Percentiles rank a stretch among this genome's conserved stretches.
phyloP scores from a whole-genome alignment of 35 echinoderm and acorn worm genomes.

The Holothuria glaberrima region DNA sequence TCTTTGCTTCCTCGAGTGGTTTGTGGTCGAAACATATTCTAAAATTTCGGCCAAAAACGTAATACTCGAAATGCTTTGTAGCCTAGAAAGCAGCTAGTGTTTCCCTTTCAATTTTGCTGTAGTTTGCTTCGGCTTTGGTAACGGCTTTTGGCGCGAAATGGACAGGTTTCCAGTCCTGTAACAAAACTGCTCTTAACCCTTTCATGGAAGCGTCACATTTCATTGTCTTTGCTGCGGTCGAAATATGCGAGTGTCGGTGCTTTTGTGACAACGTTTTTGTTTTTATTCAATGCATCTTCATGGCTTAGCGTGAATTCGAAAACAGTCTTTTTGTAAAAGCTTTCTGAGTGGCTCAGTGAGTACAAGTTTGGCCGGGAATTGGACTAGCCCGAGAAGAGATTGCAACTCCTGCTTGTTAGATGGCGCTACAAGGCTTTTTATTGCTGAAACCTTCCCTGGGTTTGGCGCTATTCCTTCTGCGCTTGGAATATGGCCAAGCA shows the following conservation, averaged over 20 bases:
- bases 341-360: slow-evolving; percentile 48
- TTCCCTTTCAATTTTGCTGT: slow-evolving; percentile 61
- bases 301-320: slow-evolving; percentile 43
- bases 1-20: slow-evolving; percentile 17
- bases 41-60: neutral
- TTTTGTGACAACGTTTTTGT: slow-evolving; percentile 39
- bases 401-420: slow-evolving; percentile 48
- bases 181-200: slow-evolving; percentile 43
- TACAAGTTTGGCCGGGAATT: too few species aligned
- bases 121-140: slow-evolving; percentile 50
- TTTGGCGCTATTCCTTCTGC: slow-evolving; percentile 51
- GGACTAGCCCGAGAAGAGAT: too few species aligned
- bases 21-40: too few species aligned
- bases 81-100: slow-evolving; percentile 2
- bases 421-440: slow-evolving; percentile 23
- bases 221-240: slow-evolving; percentile 27
- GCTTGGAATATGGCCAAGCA: slow-evolving; percentile 39
- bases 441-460: slow-evolving; percentile 37
- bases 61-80: too few species aligned
- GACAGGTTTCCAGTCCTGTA: slow-evolving; percentile 55
- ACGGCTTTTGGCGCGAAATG: slow-evolving; percentile 52
- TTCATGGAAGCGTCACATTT: too few species aligned
- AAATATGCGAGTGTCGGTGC: slow-evolving; percentile 51
- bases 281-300: slow-evolving; percentile 34
- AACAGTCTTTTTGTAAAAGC: slow-evolving; percentile 32